phyloP scores from a whole-genome alignment of 2,888 invertebrate genomes.

The Clistopyga incitator region DNA sequence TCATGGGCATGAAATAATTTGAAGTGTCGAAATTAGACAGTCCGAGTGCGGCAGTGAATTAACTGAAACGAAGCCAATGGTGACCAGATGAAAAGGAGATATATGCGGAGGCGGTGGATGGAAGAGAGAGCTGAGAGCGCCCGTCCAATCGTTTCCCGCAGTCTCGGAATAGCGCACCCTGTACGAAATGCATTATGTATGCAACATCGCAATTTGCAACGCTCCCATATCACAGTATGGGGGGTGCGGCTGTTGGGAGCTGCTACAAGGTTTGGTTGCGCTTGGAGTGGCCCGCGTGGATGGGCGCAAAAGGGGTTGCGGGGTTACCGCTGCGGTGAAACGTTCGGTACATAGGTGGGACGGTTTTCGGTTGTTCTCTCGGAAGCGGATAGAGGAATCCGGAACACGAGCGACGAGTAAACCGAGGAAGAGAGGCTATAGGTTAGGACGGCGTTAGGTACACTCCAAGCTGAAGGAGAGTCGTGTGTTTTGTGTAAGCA shows the following conservation, averaged over 20 bases:
- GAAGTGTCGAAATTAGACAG: not conserved
- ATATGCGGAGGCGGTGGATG: not conserved
- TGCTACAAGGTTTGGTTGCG: constrained; percentile 39
- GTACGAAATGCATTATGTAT: constrained; percentile 74
- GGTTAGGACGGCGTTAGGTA: constrained; percentile 41
- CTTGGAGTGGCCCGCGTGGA: constrained; percentile 48
- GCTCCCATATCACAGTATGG: constrained; percentile 61
- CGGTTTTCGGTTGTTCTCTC: constrained; percentile 55
- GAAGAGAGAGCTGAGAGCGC: constrained; percentile 20
- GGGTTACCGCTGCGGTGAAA: constrained; percentile 42
- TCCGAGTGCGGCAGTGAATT: constrained; percentile 5
- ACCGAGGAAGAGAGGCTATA: constrained; percentile 66
- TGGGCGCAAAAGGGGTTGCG: constrained; percentile 54
- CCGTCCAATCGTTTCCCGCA: constrained; percentile 30
- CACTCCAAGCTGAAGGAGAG: constrained; percentile 48
- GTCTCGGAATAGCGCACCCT: constrained; percentile 31
- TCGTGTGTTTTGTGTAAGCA: constrained; percentile 72
- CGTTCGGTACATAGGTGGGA: constrained; percentile 47
- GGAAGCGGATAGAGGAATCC: constrained; percentile 59
- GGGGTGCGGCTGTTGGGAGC: constrained; percentile 37
- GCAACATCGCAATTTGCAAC: constrained; percentile 76
- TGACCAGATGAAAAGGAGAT: constrained; percentile 9
- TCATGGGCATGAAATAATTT: not conserved
- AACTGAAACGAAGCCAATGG: not conserved
- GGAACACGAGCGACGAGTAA: constrained; percentile 55